Evolutionary conservation across 2,113 vertebrate genomes (phyloP), one percentile per base, ranked within the genome.

Genomic region (Gymnogyps californianus): DNA sequence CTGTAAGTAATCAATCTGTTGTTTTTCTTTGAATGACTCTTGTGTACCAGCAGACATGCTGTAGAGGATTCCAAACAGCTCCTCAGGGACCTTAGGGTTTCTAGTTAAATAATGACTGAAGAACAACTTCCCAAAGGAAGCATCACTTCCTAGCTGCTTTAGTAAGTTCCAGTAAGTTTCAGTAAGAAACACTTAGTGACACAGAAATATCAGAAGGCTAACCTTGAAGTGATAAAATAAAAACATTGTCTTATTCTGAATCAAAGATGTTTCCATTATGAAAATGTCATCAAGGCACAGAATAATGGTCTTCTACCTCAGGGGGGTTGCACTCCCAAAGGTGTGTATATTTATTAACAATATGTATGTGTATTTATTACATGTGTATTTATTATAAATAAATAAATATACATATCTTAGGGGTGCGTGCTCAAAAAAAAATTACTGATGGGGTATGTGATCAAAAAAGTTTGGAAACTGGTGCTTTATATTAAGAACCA

Each of bases 201-300:
- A 71, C 3, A 4, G 16, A 42, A 6, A n/a, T 66, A 57, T 65
- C 76, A 75, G 31, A 79, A 66, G 36, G 20, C 15, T 86, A 72
- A 86, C 8, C 8, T 29, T 79, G 15, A 86, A 67, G n/a, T 19
- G 40, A 67, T 36, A 83, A 59, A 93, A 83, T 16, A 42, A 94
- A 86, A 83, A 46, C 2, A 6, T 52, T 7, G 0, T 17, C 40
- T 47, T 1, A 0, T 57, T 62, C 29, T 32, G 66, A 65, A 70
- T 55, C 26, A 84, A 76, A 87, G 36, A 67, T 0, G 0, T 34
- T 10, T 75, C 36, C 29, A 72, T 57, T 28, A 58, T 7, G 12
- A 84, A 87, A 80, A 83, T 7, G 5, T 16, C 4, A 90, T 20
- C 26, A 71, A 47, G 34, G 34, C 25, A 66, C 3, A 67, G 26